Base-by-base conservation (phyloP, 2,888 invertebrate species). In the Panorpa germanica region DNA sequence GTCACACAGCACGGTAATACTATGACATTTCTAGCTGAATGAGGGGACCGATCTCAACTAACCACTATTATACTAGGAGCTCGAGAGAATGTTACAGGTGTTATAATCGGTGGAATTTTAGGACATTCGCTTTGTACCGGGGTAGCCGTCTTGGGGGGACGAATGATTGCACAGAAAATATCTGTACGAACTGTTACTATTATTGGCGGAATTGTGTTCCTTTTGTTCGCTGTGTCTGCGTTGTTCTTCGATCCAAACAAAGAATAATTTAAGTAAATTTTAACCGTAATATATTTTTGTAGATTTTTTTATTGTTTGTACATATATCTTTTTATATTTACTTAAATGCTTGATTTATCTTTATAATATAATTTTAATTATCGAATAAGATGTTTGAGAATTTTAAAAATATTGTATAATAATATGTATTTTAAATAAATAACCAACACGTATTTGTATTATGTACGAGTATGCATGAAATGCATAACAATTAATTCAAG, bases 21-120 rank as follows among this genome's bases (percentile, higher is more conserved):
- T 7, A 65, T 99, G 49, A 98, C 95, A 3, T 96, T 98, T 60
- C 60, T 99, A 29, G 98, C 96, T 2, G 98, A 98, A 60, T 98
- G 98, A 96, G 98, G 98, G 5, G 98, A 99, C 56, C 63, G 93
- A 39, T 95, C 95, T 25, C 98, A 98, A 52, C 61, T 98, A 35
- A 88, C 96, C 3, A 98, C 98, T 0, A 95, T 99, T 40, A 82
- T 98, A 48, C 64, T 99, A 37, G 93, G 90, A 30, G 93, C 96
- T 4, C 68, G 91, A 54, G 95, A 98, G 61, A 73, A 95, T 61
- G 78, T 88, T 2, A 66, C 76, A 41, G 98, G 96, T 30, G 95
- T 98, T 0, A 82, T 91, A 35, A 55, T 90, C 11, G 98, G 98
- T 11, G 96, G 95, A 21, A 65, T 88, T 35, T 53, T 91, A 34